Evolutionary conservation across 2,113 vertebrate species (phyloP).

Genomic region (Pongo pygmaeus): DNA sequence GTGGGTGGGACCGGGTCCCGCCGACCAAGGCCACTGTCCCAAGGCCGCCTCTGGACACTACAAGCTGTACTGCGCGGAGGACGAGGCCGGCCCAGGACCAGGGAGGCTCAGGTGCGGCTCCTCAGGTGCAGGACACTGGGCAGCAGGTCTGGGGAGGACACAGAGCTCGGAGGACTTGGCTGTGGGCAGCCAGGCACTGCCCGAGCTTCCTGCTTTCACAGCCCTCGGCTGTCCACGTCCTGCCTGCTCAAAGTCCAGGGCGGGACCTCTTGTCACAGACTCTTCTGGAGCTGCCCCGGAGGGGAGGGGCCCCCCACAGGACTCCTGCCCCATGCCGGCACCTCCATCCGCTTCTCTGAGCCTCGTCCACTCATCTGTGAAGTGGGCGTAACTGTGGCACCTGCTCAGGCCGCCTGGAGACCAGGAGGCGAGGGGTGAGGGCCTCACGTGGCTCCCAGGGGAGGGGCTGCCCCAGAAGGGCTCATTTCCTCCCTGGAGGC

Average conservation of each 20-base stretch:
- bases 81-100: accelerated
- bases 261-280: not conserved
- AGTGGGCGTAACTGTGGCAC: not conserved
- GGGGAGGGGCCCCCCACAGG: not conserved
- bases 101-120: not conserved
- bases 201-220: not conserved
- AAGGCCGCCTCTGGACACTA: too few relatives aligned
- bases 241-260: not conserved
- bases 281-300: not conserved
- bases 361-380: not conserved
- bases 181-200: accelerated
- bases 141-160: too few relatives aligned
- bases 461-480: not conserved
- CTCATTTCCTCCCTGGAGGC: accelerated
- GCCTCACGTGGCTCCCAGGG: not conserved
- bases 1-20: not conserved
- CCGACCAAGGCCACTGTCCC: not conserved
- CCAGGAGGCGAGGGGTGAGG: not conserved
- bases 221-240: not conserved
- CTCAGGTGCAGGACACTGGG: not conserved
- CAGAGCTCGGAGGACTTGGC: not conserved
- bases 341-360: not conserved
- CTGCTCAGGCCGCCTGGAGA: not conserved
- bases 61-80: not conserved
- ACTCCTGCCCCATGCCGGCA: accelerated